Evolutionary conservation across 2,113 vertebrate species (phyloP).

Genomic region (Regulus satrapa): DNA sequence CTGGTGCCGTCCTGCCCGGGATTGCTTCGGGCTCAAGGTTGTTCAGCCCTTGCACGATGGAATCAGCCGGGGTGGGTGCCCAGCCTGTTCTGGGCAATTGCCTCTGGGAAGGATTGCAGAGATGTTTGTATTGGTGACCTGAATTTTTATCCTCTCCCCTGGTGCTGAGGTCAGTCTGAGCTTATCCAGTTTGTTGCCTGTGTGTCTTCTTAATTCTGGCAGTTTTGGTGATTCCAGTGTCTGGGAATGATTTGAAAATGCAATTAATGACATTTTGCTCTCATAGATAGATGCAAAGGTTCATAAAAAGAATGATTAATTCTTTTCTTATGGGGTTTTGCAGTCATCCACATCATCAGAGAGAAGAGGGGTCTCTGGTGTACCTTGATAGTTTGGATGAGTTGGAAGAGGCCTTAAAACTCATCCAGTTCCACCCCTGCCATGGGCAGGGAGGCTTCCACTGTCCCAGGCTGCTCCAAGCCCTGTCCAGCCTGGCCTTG

Average conservation of each 20-base stretch:
- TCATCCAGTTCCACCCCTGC: background rate
- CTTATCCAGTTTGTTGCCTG: background rate
- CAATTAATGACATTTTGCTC: background rate
- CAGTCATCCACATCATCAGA: background rate
- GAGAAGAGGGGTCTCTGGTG: background rate
- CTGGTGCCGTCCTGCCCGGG: background rate
- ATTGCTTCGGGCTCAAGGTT: background rate
- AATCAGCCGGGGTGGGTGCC: background rate
- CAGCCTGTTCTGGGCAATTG: background rate
- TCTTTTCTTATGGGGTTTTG: accelerated
- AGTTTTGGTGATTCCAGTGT: background rate
- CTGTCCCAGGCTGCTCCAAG: background rate
- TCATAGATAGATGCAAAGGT: background rate
- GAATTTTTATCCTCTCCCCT: background rate
- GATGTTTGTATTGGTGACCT: background rate
- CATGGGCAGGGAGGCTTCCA: background rate
- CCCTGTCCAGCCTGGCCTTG: accelerated
- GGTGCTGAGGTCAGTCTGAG: background rate
- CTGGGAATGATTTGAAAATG: background rate
- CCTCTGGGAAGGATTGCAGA: background rate
- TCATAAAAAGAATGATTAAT: background rate
- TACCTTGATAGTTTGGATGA: background rate
- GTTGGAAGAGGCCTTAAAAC: background rate
- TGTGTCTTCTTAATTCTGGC: background rate
- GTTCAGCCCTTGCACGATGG: background rate